Conservation (phyloP, 37 sponge, comb jelly and placozoan genomes). For the Chondrosia reniformis region DNA sequence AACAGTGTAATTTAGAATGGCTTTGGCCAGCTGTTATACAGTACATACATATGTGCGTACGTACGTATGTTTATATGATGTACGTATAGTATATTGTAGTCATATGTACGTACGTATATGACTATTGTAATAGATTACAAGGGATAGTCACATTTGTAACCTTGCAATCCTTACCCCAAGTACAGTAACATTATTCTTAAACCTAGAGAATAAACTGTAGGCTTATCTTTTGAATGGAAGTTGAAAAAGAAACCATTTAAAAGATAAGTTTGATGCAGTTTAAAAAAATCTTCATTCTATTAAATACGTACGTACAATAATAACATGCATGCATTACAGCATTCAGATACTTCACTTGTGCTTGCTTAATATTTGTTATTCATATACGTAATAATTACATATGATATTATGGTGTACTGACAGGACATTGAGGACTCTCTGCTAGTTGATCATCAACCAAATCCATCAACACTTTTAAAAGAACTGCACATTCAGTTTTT, state of each 20-base stretch:
- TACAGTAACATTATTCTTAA: no score
- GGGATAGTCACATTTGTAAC: no score
- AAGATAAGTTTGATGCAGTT: no score
- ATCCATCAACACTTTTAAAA: conserved; percentile 51
- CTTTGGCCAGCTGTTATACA: neutral
- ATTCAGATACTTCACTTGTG: no score
- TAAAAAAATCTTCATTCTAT: no score
- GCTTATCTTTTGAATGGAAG: no score
- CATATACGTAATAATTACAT: neutral
- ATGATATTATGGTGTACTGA: neutral
- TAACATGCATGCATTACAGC: no score
- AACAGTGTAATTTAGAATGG: neutral
- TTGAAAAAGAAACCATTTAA: no score
- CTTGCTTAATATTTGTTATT: neutral
- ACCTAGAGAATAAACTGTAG: no score
- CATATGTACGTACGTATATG: neutral
- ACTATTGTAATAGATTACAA: neutral
- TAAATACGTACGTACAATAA: no score
- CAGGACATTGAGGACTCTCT: conserved; percentile 75
- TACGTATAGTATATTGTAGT: neutral
- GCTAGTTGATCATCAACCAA: conserved; percentile 44
- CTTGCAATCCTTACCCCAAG: no score
- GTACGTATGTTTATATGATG: conserved; percentile 1
- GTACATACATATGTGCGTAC: neutral
- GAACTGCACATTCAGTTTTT: conserved; percentile 51